Base-by-base conservation (phyloP, 1,140 invertebrate species). In the Caerostris extrusa region DNA sequence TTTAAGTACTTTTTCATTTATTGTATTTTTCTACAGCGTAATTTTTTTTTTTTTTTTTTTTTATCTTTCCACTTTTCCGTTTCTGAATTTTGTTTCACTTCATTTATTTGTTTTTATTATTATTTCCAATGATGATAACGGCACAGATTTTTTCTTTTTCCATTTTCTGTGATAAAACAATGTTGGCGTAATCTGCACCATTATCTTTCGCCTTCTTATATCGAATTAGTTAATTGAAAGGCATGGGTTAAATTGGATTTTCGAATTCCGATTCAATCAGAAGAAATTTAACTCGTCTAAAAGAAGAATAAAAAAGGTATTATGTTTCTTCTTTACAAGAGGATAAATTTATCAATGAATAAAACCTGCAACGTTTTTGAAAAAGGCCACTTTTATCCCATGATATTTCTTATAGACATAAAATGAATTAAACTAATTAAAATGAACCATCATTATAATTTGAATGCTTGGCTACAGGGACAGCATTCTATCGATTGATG, bases 191-290 rank as follows among this genome's bases (percentile, higher is more conserved):
- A 90, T 90, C 88, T 77, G 55, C 69, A 57, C 55, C 17, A n/a
- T 57, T 90, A 57, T 34, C 55, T 90, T 67, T 88, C 10, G 7
- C 53, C 3, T 67, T 50, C 88, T 77, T 77, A 53, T 90, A 90
- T 90, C 14, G 88, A 90, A 77, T 90, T 77, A 90, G 88, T 90
- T 90, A 77, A 77, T 90, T 90, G 88, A 77, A 90, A 90, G 69
- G 19, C 7, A 58, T 34, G 34, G 7, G n/a, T 14, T 90, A 90
- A 90, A 90, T 90, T 90, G 67, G 12, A 58, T 90, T 58, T 90
- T 77, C 6, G 88, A 71, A 90, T 90, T 71, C 17, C 53, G 34
- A 60, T 10, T 60, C 83, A 6, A 3, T 10, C 50, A 53, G 55
- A 17, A 3, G 53, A 60, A 86, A 3, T n/a, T 60, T 58, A 10